Evolutionary conservation across 1,140 invertebrate species (phyloP).

Genomic region (Ceratosolen solmsi): DNA sequence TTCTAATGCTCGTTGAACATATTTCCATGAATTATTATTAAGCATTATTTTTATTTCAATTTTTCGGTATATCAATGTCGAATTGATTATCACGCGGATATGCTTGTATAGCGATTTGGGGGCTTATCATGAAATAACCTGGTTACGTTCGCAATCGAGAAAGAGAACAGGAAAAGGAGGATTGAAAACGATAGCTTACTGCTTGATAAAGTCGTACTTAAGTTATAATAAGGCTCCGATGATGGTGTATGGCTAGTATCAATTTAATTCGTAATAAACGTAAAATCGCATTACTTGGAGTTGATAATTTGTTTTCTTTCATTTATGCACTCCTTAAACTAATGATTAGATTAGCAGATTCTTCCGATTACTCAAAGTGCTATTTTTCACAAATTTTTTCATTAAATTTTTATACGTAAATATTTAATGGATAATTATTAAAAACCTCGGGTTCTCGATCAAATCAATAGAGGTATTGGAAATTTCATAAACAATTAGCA

Average conservation of each 20-base stretch:
- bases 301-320: background rate
- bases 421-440: no score
- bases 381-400: no score
- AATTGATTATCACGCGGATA: background rate
- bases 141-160: background rate
- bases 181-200: constrained; percentile 10
- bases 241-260: constrained; percentile 5
- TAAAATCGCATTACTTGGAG: background rate
- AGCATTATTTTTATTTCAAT: background rate
- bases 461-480: no score
- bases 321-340: background rate
- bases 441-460: no score
- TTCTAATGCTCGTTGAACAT: background rate
- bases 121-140: background rate
- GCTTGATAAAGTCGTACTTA: constrained; percentile 24
- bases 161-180: background rate
- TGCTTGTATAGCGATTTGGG: background rate
- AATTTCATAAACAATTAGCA: no score
- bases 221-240: constrained; percentile 31
- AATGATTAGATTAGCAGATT: background rate
- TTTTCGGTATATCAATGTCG: background rate
- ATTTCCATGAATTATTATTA: background rate
- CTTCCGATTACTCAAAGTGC: background rate
- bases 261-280: constrained; percentile 30
- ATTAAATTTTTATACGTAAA: no score